phyloP scores from a whole-genome alignment of 2,113 vertebrate genomes.

The Chaetorhynchus papuensis region DNA sequence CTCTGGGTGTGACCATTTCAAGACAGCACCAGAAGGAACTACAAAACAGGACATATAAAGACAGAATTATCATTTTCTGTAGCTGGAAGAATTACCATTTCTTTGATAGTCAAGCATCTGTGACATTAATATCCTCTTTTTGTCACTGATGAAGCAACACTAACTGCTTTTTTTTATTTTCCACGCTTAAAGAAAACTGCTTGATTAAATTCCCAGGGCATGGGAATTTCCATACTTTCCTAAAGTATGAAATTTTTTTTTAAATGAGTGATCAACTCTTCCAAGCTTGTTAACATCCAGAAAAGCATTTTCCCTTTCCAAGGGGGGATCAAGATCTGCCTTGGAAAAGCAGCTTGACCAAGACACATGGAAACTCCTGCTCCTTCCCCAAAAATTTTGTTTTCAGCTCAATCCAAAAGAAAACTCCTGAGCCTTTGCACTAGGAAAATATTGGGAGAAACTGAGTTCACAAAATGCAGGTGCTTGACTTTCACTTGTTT shows the following conservation, averaged over 20 bases:
- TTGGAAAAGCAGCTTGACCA: neutral
- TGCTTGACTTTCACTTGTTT: neutral
- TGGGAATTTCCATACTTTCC: neutral
- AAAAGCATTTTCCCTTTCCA: neutral
- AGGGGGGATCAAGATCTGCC: neutral
- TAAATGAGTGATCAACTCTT: neutral
- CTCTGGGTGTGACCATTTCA: conserved; percentile 68
- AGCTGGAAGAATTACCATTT: neutral
- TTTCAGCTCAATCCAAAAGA: neutral
- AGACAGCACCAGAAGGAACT: conserved; percentile 31
- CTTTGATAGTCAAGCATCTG: neutral
- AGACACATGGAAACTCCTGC: accelerated
- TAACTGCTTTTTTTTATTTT: neutral
- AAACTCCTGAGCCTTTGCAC: neutral
- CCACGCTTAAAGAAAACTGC: neutral
- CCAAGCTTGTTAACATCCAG: neutral
- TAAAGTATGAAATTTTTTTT: neutral
- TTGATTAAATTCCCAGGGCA: neutral
- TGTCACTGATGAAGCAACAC: neutral
- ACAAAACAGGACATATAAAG: neutral
- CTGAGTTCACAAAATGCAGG: neutral
- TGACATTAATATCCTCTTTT: neutral
- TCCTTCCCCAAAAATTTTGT: neutral
- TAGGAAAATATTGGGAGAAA: neutral
- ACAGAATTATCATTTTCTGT: neutral